These are phyloP conservation scores for Ophion ellenae DNA, from an alignment of 2,888 invertebrate genomes.

Conservation along the genomic window DNA sequence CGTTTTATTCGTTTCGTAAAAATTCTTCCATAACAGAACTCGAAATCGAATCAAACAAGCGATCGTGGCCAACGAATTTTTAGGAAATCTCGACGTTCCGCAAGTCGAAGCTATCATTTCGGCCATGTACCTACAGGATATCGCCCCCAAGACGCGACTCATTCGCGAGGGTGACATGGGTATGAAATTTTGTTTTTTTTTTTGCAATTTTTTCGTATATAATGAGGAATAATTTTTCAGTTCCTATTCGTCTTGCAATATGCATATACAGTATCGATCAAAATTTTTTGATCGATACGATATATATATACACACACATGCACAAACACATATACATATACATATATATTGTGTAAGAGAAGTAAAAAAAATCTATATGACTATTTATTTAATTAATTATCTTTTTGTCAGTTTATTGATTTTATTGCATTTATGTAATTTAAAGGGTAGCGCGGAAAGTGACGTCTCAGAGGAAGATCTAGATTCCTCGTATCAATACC, in stretches of 20 bases:
- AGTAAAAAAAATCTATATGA: too few relatives aligned
- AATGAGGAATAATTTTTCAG: not conserved
- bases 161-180: constrained; percentile 91
- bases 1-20: not conserved
- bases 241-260: not conserved
- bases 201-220: not conserved
- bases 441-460: too few relatives aligned
- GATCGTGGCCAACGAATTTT: constrained; percentile 91
- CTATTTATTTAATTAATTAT: too few relatives aligned
- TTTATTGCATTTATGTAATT: too few relatives aligned
- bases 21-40: constrained; percentile 82
- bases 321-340: too few relatives aligned
- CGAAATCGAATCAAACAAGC: constrained; percentile 88
- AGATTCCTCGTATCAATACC: too few relatives aligned
- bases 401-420: too few relatives aligned
- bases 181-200: constrained; percentile 48
- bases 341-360: too few relatives aligned
- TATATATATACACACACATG: too few relatives aligned
- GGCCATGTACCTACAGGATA: constrained; percentile 90
- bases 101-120: constrained; percentile 90
- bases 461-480: too few relatives aligned
- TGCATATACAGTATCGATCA: too few relatives aligned
- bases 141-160: constrained; percentile 88
- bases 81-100: constrained; percentile 89
- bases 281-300: too few relatives aligned